Evolutionary conservation across 2,113 vertebrate species (phyloP).

Genomic region (Brachypodius melanocephalos): DNA sequence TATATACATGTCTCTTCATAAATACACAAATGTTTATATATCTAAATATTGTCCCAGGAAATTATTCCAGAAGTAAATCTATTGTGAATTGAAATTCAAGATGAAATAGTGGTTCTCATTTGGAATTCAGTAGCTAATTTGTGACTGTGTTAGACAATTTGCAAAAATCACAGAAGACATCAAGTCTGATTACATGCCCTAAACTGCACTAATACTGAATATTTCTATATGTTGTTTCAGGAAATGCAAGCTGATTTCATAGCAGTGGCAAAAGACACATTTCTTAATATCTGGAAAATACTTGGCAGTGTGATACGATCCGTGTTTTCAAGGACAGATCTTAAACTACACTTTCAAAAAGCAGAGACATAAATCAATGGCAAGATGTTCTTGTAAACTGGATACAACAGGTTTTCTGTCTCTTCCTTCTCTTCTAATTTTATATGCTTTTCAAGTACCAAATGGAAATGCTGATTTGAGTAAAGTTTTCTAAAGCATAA

Average conservation of each 20-base stretch:
- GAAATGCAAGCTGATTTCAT: constrained; percentile 16
- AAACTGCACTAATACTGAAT: neutral
- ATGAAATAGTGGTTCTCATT: neutral
- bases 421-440: neutral
- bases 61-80: neutral
- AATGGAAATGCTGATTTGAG: neutral
- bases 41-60: neutral
- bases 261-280: neutral
- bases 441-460: neutral
- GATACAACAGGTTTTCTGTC: neutral
- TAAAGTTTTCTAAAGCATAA: neutral
- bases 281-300: constrained; percentile 15
- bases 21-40: neutral
- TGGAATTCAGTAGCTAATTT: neutral
- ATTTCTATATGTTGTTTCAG: neutral
- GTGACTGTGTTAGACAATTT: neutral
- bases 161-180: neutral
- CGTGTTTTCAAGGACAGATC: constrained; percentile 10
- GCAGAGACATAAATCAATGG: constrained; percentile 38
- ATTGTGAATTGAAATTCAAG: neutral
- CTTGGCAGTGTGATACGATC: neutral
- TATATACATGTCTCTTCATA: neutral
- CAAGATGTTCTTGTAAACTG: constrained; percentile 17
- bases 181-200: neutral
- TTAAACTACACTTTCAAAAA: constrained; percentile 30